Conservation (phyloP, 1,140 invertebrate species). For the Drosophila ananassae region DNA sequence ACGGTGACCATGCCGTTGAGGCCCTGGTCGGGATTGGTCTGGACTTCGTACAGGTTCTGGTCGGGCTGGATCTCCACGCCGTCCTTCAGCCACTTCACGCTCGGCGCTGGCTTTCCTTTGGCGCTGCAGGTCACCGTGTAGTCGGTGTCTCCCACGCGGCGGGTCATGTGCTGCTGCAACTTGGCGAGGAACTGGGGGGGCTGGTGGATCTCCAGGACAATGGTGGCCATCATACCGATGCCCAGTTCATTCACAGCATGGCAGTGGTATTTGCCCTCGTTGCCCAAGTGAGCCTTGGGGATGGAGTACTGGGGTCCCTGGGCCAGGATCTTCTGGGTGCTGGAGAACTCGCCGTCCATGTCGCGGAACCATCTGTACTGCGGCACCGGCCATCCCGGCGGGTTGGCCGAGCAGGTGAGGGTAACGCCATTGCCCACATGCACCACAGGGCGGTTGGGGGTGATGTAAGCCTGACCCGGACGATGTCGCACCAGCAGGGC, state of each 20-base stretch:
- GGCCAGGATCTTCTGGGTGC: constrained; percentile 87
- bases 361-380: constrained; percentile 95
- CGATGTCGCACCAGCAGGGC: constrained; percentile 93
- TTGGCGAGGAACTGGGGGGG: constrained; percentile 92
- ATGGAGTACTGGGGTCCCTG: constrained; percentile 94
- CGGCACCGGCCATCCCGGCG: constrained; percentile 94
- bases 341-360: constrained; percentile 86
- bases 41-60: constrained; percentile 91
- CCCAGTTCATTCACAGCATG: constrained; percentile 95
- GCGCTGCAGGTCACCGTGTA: constrained; percentile 93
- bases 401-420: constrained; percentile 92
- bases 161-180: constrained; percentile 92
- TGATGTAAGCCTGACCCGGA: constrained; percentile 92
- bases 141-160: constrained; percentile 91
- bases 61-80: constrained; percentile 90
- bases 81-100: constrained; percentile 94
- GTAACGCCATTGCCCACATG: constrained; percentile 93
- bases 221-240: constrained; percentile 91
- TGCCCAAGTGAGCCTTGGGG: constrained; percentile 90
- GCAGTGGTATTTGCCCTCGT: constrained; percentile 95
- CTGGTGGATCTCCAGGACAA: constrained; percentile 93
- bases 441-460: constrained; percentile 92
- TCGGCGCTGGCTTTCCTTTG: constrained; percentile 93
- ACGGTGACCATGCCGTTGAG: constrained; percentile 91
- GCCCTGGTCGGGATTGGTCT: constrained; percentile 90